These are phyloP conservation scores for Hydraecia micacea DNA, from an alignment of 2,888 invertebrate species.

Conservation along the genomic window DNA sequence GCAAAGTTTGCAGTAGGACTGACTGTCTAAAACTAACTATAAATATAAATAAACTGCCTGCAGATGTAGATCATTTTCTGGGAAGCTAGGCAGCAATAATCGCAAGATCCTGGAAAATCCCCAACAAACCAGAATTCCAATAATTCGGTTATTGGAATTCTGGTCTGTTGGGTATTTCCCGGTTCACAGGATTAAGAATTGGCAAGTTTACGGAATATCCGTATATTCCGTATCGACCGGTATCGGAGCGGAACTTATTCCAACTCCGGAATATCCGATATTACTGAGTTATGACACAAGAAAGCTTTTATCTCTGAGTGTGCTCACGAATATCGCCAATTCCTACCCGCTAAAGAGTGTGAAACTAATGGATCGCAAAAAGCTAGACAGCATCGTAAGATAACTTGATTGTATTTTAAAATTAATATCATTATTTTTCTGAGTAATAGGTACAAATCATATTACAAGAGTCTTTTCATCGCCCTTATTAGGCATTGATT, in stretches of 20 bases:
- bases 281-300: slow-evolving; percentile 78
- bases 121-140: slow-evolving; percentile 14
- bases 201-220: slow-evolving; percentile 30
- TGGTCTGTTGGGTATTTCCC: not conserved
- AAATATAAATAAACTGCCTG: not conserved
- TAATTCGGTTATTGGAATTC: slow-evolving; percentile 13
- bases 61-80: not conserved
- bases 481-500: not conserved
- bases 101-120: not conserved
- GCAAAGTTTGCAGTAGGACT: not conserved
- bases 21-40: not conserved
- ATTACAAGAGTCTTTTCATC: not conserved
- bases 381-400: not conserved
- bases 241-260: slow-evolving; percentile 60
- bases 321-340: slow-evolving; percentile 60
- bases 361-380: slow-evolving; percentile 23
- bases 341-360: slow-evolving; percentile 21
- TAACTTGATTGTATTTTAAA: not conserved
- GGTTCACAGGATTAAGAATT: slow-evolving; percentile 37
- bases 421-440: not conserved
- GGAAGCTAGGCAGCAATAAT: not conserved
- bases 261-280: slow-evolving; percentile 73
- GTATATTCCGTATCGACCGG: slow-evolving; percentile 40
- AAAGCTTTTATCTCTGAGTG: slow-evolving; percentile 81
- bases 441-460: not conserved